Percentiles rank a stretch among this genome's conserved stretches.
Conservation (phyloP, 1,140 invertebrate species). For the Nasonia vitripennis region DNA sequence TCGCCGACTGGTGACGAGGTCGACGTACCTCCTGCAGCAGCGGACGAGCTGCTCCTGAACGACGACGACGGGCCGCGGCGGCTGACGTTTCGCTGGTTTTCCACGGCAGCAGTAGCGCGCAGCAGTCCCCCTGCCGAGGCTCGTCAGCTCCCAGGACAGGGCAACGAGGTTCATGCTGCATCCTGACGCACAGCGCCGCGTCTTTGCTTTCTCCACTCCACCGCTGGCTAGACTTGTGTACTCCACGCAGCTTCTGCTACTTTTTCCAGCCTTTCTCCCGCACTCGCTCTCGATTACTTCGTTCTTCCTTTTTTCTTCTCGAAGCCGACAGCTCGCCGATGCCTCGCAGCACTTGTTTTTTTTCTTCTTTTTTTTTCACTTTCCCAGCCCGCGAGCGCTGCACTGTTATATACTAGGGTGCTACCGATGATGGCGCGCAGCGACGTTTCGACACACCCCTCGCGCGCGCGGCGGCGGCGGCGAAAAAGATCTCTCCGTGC, state of each 20-base stretch:
- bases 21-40: slow-evolving; percentile 53
- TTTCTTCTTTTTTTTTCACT: background rate
- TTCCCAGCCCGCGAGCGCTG: background rate
- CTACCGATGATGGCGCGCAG: background rate
- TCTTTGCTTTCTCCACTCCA: slow-evolving; percentile 25
- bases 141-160: slow-evolving; percentile 70
- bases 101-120: slow-evolving; percentile 52
- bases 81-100: slow-evolving; percentile 53
- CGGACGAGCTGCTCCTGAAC: slow-evolving; percentile 51
- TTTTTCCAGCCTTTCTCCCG: no score
- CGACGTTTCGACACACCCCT: slow-evolving; percentile 31
- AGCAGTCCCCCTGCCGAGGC: slow-evolving; percentile 67
- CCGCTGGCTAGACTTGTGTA: slow-evolving; percentile 24
- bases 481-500: background rate
- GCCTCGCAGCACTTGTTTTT: background rate
- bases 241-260: background rate
- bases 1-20: slow-evolving; percentile 49
- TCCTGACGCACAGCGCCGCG: slow-evolving; percentile 66
- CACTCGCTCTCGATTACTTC: no score
- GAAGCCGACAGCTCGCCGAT: slow-evolving; percentile 24
- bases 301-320: no score
- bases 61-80: slow-evolving; percentile 55
- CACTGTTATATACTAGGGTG: background rate
- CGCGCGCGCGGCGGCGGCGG: slow-evolving; percentile 3
- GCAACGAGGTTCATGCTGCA: slow-evolving; percentile 74